Percentiles rank a stretch among this genome's conserved stretches.
Evolutionary conservation across 2,797 vertebrate genomes (phyloP).

Genomic region (Periparus ater): DNA sequence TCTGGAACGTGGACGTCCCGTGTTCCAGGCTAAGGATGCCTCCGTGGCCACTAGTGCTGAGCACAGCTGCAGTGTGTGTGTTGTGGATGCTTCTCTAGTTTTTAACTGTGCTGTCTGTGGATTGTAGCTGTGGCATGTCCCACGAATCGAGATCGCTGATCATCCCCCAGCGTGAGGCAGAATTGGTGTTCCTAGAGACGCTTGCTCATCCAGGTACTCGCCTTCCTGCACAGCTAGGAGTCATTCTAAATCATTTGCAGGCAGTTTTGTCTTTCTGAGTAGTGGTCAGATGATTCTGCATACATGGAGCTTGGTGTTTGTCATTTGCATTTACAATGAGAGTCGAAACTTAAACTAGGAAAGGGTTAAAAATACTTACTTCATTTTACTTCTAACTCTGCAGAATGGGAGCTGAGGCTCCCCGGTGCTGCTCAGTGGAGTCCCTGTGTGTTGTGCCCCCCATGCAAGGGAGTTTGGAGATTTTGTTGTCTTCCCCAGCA

Average conservation of each 20-base stretch:
- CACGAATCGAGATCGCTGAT: background rate
- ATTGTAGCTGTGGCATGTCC: background rate
- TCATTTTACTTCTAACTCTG: background rate
- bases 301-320: background rate
- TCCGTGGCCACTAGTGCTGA: background rate
- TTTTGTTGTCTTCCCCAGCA: constrained; percentile 48
- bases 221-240: background rate
- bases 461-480: background rate
- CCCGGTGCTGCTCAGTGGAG: constrained; percentile 35
- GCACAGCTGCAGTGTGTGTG: background rate
- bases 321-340: background rate
- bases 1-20: background rate
- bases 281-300: background rate
- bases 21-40: background rate
- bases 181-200: background rate
- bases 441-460: constrained; percentile 21
- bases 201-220: background rate
- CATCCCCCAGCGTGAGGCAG: background rate
- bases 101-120: background rate
- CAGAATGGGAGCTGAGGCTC: constrained; percentile 18
- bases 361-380: background rate
- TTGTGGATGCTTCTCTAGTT: background rate
- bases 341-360: background rate
- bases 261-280: constrained; percentile 2
- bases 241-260: background rate